These are phyloP conservation scores for Aptenodytes forsteri DNA, from an alignment of 2,113 vertebrate species.

Conservation along the genomic window DNA sequence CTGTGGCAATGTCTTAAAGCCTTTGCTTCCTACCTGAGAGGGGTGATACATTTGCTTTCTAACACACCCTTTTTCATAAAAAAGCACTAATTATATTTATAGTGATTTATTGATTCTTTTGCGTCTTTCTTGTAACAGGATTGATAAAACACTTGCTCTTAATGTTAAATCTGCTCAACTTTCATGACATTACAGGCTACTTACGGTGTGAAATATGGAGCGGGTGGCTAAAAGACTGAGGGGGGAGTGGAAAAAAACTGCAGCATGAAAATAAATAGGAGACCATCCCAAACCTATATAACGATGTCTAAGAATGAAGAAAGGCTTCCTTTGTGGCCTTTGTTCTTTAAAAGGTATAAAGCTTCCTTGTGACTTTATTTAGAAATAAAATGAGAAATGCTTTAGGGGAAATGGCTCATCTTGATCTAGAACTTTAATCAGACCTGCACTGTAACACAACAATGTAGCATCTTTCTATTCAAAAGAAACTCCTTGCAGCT, in stretches of 20 bases:
- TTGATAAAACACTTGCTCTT: rapidly evolving
- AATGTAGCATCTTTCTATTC: background rate
- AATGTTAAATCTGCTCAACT: rapidly evolving
- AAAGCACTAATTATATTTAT: rapidly evolving
- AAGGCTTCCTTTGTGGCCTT: rapidly evolving
- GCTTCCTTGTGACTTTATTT: rapidly evolving
- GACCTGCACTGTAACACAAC: rapidly evolving
- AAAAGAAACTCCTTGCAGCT: rapidly evolving
- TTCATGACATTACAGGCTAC: rapidly evolving
- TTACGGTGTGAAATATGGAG: rapidly evolving
- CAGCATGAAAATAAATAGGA: rapidly evolving
- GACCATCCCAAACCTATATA: rapidly evolving
- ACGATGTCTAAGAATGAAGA: rapidly evolving
- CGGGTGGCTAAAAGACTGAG: rapidly evolving
- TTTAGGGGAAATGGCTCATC: rapidly evolving
- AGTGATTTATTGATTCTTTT: rapidly evolving
- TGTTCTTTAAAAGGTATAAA: rapidly evolving
- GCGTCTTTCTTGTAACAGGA: rapidly evolving
- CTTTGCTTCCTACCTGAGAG: rapidly evolving
- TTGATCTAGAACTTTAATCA: background rate
- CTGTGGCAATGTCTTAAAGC: rapidly evolving
- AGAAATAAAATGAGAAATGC: background rate
- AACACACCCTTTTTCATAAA: rapidly evolving
- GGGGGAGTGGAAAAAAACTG: no score
- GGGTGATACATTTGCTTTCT: rapidly evolving